These are phyloP conservation scores for Strigamia transsilvanica DNA, from an alignment of 2,888 invertebrate genomes.

Conservation along the genomic window DNA sequence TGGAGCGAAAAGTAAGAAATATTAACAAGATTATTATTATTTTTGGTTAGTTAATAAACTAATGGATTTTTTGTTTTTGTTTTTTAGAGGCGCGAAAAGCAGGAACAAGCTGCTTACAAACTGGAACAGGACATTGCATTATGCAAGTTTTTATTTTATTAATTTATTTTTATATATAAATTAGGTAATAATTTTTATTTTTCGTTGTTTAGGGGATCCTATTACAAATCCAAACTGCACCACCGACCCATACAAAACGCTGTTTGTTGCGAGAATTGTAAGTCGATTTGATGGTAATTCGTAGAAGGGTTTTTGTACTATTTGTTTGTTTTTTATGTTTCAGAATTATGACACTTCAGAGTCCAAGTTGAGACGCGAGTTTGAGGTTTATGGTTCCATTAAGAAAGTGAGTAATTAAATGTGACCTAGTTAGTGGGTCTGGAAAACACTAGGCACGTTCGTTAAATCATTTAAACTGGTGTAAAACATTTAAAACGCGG, in stretches of 20 bases:
- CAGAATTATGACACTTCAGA: constrained; percentile 99
- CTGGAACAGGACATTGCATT: constrained; percentile 96
- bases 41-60: background rate
- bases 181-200: background rate
- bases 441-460: too few species aligned
- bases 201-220: constrained; percentile 79
- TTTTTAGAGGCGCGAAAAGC: constrained; percentile 79
- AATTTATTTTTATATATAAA: background rate
- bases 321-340: constrained; percentile 58
- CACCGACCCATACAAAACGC: constrained; percentile 93
- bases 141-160: constrained; percentile 67
- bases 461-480: too few species aligned
- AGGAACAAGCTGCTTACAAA: constrained; percentile 97
- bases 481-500: too few species aligned
- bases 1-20: constrained; percentile 75
- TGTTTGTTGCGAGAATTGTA: constrained; percentile 96
- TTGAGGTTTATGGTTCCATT: constrained; percentile 97
- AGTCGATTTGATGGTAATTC: constrained; percentile 64
- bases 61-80: background rate
- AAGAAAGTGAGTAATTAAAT: constrained; percentile 78
- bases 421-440: background rate
- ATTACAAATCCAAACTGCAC: constrained; percentile 79
- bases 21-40: background rate
- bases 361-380: constrained; percentile 94
- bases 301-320: background rate